phyloP scores from a whole-genome alignment of 2,888 invertebrate species.

The Crossocerus cetratus region DNA sequence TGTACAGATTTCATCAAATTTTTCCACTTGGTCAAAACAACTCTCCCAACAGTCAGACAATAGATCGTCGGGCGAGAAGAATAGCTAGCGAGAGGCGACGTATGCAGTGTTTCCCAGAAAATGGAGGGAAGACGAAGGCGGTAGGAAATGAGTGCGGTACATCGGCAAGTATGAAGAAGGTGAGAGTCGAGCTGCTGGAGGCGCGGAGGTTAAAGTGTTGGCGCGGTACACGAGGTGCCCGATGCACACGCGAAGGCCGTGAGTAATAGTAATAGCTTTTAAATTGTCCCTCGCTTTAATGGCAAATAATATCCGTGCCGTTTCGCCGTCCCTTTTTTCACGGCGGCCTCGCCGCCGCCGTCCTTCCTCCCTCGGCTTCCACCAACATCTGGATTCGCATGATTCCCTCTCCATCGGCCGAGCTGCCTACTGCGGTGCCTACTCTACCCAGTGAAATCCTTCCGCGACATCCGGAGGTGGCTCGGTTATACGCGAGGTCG shows the following conservation, averaged over 20 bases:
- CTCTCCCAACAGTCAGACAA: too few relatives aligned
- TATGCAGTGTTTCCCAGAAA: too few relatives aligned
- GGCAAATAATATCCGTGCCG: slow-evolving; percentile 71
- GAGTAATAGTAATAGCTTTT: slow-evolving; percentile 75
- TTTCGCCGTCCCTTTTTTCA: slow-evolving; percentile 58
- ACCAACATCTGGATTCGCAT: slow-evolving; percentile 14
- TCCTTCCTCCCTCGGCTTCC: slow-evolving; percentile 3
- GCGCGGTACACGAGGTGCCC: slow-evolving; percentile 4
- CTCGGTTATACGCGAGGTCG: slow-evolving; percentile 41
- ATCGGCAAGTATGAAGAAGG: background rate
- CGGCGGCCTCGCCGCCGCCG: slow-evolving; percentile 30
- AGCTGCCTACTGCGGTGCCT: background rate
- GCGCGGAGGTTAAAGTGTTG: background rate
- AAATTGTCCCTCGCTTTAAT: slow-evolving; percentile 75
- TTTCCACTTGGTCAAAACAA: too few relatives aligned
- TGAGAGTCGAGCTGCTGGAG: background rate
- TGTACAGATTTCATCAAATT: too few relatives aligned
- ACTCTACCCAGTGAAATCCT: background rate
- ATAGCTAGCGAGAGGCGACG: too few relatives aligned
- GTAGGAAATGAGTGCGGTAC: background rate
- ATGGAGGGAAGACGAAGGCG: slow-evolving; percentile 16
- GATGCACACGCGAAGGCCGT: slow-evolving; percentile 56
- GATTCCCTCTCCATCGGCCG: slow-evolving; percentile 32
- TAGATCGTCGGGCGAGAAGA: too few relatives aligned
- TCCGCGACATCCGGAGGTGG: slow-evolving; percentile 32